Conservation (phyloP, 2,113 vertebrate species). For the Dromiciops gliroides region DNA sequence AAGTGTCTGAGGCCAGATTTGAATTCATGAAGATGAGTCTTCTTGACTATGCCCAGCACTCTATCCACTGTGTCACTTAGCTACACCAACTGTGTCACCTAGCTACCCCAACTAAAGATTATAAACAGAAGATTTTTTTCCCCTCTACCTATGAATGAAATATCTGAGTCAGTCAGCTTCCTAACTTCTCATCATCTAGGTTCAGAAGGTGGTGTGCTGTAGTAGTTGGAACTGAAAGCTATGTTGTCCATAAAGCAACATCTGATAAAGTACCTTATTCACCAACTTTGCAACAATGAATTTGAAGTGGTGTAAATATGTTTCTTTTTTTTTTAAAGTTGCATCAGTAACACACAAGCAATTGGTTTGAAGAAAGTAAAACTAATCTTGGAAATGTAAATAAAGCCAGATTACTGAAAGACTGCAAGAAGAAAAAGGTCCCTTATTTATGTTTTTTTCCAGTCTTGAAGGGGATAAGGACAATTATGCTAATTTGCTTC, state of each 20-base stretch:
- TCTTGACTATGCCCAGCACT: background rate
- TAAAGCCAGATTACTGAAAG: background rate
- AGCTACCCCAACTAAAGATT: background rate
- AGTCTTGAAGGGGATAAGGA: background rate
- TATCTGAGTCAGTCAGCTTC: background rate
- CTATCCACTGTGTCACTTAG: background rate
- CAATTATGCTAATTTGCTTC: background rate
- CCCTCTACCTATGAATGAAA: background rate
- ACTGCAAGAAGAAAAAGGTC: background rate
- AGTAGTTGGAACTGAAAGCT: background rate
- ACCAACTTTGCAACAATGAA: background rate
- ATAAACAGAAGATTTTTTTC: background rate
- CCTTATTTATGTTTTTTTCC: rapidly evolving
- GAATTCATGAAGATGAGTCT: background rate
- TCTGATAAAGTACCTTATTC: background rate
- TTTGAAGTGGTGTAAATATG: background rate
- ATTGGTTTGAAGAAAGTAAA: background rate
- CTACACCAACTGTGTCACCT: background rate
- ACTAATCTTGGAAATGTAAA: background rate
- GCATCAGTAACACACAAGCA: rapidly evolving
- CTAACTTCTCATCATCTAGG: background rate
- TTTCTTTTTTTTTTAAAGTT: background rate
- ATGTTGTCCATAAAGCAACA: background rate
- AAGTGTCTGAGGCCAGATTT: background rate
- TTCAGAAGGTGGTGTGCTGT: background rate